Percentiles rank a stretch among this genome's conserved stretches.
Evolutionary conservation across 2,888 invertebrate genomes (phyloP).

Genomic region (Pristionchus entomophagus): DNA sequence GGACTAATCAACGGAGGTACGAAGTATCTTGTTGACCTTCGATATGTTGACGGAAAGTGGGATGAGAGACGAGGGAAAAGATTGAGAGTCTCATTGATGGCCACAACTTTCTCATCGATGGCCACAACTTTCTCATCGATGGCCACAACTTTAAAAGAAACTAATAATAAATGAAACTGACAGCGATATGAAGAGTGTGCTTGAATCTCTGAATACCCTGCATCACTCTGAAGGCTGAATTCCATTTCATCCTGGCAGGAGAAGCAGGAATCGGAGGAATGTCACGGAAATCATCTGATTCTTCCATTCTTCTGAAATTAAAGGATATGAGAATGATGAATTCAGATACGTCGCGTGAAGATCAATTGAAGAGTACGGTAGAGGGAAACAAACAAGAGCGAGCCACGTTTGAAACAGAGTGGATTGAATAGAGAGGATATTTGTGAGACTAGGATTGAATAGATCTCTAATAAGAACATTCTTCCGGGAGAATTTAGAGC

Average conservation of each 20-base stretch:
- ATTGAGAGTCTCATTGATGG: no score
- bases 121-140: no score
- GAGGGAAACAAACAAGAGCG: neutral
- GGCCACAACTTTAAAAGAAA: no score
- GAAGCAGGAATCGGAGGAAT: conserved; percentile 26
- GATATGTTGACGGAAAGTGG: no score
- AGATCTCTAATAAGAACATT: conserved; percentile 14
- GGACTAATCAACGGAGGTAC: no score
- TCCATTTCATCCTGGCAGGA: conserved; percentile 71
- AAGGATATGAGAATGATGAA: neutral
- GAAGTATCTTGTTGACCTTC: no score
- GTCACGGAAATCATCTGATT: conserved; percentile 31
- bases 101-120: no score
- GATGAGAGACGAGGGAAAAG: no score
- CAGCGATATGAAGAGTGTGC: conserved; percentile 55
- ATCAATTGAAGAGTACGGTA: neutral
- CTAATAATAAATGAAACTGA: conserved; percentile 15
- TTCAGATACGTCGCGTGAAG: no score
- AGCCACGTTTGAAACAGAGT: neutral
- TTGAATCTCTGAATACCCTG: conserved; percentile 72
- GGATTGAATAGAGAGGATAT: neutral
- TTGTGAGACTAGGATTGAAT: neutral
- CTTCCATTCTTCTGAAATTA: conserved; percentile 45
- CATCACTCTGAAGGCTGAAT: conserved; percentile 70
- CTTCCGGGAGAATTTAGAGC: neutral